Evolutionary conservation across 2,113 vertebrate genomes (phyloP), one percentile per base, ranked within the genome.

Genomic region (Microtus pennsylvanicus): DNA sequence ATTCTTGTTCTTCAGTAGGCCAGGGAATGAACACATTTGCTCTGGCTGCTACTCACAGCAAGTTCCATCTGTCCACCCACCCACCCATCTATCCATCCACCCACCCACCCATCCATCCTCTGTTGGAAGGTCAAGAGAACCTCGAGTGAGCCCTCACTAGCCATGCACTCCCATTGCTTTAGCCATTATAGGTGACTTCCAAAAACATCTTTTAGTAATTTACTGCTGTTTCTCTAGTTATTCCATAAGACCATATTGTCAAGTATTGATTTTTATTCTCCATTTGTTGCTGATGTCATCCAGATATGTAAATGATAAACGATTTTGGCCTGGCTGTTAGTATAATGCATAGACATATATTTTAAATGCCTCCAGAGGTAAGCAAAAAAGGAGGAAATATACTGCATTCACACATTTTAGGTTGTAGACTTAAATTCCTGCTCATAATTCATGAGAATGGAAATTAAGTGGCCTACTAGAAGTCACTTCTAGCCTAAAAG

Each of bases 1-100:
- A 35, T 88, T 83, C 90, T 96, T 52, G 47, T 70, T 78, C 24
- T 91, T 72, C 19, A 61, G 17, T 65, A 83, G 89, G 30, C n/a
- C 33, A 35, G 93, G 47, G 87, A 85, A 80, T 75, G 33, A 61
- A 65, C 80, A 45, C 52, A 70, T 75, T 74, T 65, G 5, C 82
- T 89, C 42, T 89, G 75, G 78, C 74, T 55, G 90, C 78, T 83
- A 77, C 91, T 16, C 52, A 81, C 77, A 92, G 1, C 63, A 38
- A 28, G 52, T 50, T 45, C 7, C 5, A 45, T 45, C 45, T 45
- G 45, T 77, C 58, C 74, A 4, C 0, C 38, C 69, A 76, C 58
- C 24, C 38, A 16, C n/a, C 22, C 6, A 4, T 0, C 30, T 70
- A 21, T 6, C 30, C 33, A 13, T 50, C 28, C 77, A 58, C 74